Evolutionary conservation across 2,797 vertebrate species (phyloP), one percentile per base, ranked within the genome.

Genomic region (Thripadectes ignobilis): DNA sequence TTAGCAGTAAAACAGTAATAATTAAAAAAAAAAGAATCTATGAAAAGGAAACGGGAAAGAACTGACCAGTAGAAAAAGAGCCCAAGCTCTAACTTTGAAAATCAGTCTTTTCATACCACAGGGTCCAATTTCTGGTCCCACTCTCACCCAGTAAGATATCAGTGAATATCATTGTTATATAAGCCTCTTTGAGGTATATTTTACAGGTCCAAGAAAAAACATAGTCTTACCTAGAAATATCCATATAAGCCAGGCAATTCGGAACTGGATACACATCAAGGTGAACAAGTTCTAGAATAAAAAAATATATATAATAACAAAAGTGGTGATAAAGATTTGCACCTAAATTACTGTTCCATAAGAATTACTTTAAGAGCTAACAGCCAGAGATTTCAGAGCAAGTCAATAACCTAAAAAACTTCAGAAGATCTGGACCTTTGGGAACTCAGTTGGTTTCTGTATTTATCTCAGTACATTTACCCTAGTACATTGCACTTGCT

Each of bases 221-320:
- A 38, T 8, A 69, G 10, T 72, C 98, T 98, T 98, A 99, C 99
- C 99, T 99, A 71, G 99, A 99, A 97, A 99, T 93, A 98, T 99
- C 99, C 99, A 99, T 98, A 93, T 98, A 99, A 83, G 98, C 98
- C 32, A 99, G 98, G 96, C 98, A 98, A 96, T 98, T 98, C 49
- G 99, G 99, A 95, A 98, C 98, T 34, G 99, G 99, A 96, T 98
- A 99, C 92, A 99, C 98, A 93, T 99, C 98, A 85, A 99, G 98
- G 82, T 98, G 98, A 89, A 96, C 98, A 81, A 99, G 98, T 97
- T 99, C 99, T 99, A 97, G 77, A 79, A 80, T 11, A 38, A 38
- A 90, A 69, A 92, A 65, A 82, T 17, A 95, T 4, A 95, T 74
- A 17, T 10, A 84, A 95, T 24, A 89, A 73, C 61, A 57, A 65